phyloP scores from a whole-genome alignment of 2,113 vertebrate genomes.

The Apaloderma vittatum region DNA sequence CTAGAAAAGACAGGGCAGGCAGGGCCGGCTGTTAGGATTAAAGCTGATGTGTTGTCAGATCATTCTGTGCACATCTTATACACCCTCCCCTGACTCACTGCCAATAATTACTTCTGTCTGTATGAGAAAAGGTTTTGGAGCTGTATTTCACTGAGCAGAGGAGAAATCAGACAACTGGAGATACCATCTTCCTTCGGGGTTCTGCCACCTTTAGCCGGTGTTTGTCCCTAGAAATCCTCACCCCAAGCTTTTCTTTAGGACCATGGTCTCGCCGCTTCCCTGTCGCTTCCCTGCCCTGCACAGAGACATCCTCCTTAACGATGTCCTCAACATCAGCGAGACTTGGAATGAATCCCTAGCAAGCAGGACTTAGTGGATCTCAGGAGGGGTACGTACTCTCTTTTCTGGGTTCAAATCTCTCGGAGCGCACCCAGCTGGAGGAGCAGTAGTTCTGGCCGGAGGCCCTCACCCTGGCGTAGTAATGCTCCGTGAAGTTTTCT shows the following conservation, averaged over 20 bases:
- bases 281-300: background rate
- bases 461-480: constrained; percentile 72
- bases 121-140: background rate
- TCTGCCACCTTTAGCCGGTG: background rate
- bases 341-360: no score
- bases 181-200: background rate
- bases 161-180: background rate
- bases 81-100: background rate
- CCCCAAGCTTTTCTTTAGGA: background rate
- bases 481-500: constrained; percentile 34
- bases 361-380: background rate
- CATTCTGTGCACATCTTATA: rapidly evolving
- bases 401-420: constrained; percentile 64
- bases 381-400: constrained; percentile 68
- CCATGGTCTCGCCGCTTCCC: background rate
- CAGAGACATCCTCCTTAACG: background rate
- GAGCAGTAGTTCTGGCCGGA: background rate
- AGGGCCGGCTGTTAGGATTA: background rate
- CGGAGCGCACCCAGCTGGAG: constrained; percentile 32
- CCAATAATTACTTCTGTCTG: background rate
- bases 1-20: constrained; percentile 28
- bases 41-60: background rate
- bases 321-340: no score
- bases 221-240: background rate
- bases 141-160: background rate